Evolutionary conservation across 1,140 invertebrate genomes (phyloP).

Genomic region (Drosophila virilis): DNA sequence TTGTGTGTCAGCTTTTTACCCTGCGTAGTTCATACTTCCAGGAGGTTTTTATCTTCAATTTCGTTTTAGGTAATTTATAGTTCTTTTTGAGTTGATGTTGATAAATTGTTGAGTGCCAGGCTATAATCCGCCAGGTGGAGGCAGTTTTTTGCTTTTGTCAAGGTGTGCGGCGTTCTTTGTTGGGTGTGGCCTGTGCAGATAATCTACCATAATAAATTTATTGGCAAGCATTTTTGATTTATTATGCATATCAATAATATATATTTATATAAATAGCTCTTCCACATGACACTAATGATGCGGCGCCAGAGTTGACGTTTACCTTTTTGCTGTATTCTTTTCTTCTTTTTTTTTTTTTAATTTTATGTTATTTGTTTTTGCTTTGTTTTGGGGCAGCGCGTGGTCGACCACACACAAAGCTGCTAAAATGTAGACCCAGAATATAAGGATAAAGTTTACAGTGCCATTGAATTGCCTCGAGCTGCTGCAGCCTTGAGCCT

Average conservation of each 20-base stretch:
- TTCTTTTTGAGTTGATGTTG: slow-evolving; percentile 66
- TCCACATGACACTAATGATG: slow-evolving; percentile 77
- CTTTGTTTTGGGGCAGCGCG: slow-evolving; percentile 22
- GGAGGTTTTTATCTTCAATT: slow-evolving; percentile 23
- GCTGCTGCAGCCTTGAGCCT: slow-evolving; percentile 51
- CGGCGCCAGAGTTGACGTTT: slow-evolving; percentile 59
- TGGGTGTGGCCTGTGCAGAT: slow-evolving; percentile 45
- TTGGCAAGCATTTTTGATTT: slow-evolving; percentile 80
- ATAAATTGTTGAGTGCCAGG: slow-evolving; percentile 71
- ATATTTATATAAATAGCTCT: slow-evolving; percentile 59
- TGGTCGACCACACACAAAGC: slow-evolving; percentile 31
- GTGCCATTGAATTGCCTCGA: neutral
- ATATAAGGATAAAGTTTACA: slow-evolving; percentile 57
- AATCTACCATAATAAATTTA: slow-evolving; percentile 82
- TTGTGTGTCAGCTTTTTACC: slow-evolving; percentile 3
- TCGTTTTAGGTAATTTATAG: slow-evolving; percentile 66
- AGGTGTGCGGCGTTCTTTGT: slow-evolving; percentile 42
- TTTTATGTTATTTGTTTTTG: slow-evolving; percentile 7
- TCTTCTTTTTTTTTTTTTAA: slow-evolving; percentile 14
- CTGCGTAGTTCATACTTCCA: slow-evolving; percentile 1
- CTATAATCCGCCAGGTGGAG: slow-evolving; percentile 61
- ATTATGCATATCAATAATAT: slow-evolving; percentile 75
- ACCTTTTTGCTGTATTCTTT: slow-evolving; percentile 45
- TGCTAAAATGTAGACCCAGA: slow-evolving; percentile 7
- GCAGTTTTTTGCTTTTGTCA: slow-evolving; percentile 69